Evolutionary conservation across 2,888 invertebrate genomes (phyloP), one percentile per base, ranked within the genome.

Genomic region (Drosophila diplacantha): DNA sequence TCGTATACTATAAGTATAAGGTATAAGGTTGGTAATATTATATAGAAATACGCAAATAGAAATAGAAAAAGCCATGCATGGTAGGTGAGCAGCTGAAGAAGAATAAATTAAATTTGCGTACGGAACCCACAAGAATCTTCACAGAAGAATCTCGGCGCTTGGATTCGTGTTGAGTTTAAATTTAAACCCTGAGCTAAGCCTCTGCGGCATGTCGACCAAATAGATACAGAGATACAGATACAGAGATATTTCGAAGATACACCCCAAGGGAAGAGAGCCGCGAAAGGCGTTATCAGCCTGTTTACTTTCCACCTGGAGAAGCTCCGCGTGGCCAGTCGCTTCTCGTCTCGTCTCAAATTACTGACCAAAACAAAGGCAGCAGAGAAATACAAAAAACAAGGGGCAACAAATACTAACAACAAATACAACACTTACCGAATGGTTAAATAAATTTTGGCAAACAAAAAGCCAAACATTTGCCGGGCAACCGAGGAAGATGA

Each of bases 181-280:
- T 72, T 80, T 78, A 78, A 78, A 80, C 82, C 73, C 78, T 78
- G 82, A 78, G 78, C 78, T 78, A 80, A 78, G 72, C 62, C 52
- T 43, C 20, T 50, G 32, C 59, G 71, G 65, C 60, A 78, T 75
- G 71, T 55, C 69, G 53, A 31, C 22, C 69, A 54, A n/a, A 57
- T 37, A 47, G 29, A 54, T 34, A n/a, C 29, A 32, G 38, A 63
- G 41, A 34, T 26, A 22, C 5, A 20, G 50, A 50, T 44, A 52
- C 34, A 49, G 22, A 41, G 38, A 41, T 59, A 59, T 18, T 14
- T 12, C 46, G 16, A 8, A 37, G 18, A 38, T 49, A 49, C n/a
- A 22, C 31, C 22, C 14, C 34, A 37, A 46, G 32, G 20, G 55
- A 26, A 54, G 53, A 34, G 59, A 49, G 60, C 47, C 39, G 34